Evolutionary conservation across 2,888 invertebrate genomes (phyloP).

Genomic region (Nudaria mundana): DNA sequence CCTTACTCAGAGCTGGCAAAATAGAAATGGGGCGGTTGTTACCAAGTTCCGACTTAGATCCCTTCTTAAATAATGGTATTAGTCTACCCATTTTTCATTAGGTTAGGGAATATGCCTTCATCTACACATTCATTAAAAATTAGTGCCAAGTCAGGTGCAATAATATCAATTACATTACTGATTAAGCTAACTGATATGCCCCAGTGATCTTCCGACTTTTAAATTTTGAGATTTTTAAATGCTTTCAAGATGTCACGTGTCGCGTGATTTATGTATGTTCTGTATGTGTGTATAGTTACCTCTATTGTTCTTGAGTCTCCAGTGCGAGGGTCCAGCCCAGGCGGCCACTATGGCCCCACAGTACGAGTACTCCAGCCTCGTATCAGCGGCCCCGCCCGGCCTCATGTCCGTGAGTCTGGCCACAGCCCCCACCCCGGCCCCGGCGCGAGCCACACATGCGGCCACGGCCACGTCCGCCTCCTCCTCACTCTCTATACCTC

Average conservation of each 20-base stretch:
- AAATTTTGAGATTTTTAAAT: too few relatives aligned
- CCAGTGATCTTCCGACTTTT: too few relatives aligned
- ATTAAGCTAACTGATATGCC: too few relatives aligned
- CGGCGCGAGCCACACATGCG: conserved; percentile 58
- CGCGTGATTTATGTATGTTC: background rate
- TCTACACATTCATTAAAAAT: too few relatives aligned
- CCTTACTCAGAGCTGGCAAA: too few relatives aligned
- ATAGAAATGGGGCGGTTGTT: too few relatives aligned
- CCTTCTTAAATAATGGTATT: too few relatives aligned
- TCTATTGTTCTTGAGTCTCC: conserved; percentile 84
- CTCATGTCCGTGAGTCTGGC: conserved; percentile 77
- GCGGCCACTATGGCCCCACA: conserved; percentile 78
- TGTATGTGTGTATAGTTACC: conserved; percentile 29
- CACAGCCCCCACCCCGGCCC: conserved; percentile 12
- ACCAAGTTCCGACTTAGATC: too few relatives aligned
- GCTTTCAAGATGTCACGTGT: background rate
- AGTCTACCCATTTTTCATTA: too few relatives aligned
- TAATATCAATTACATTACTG: too few relatives aligned
- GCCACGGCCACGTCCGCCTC: conserved; percentile 67
- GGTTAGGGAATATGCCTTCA: too few relatives aligned
- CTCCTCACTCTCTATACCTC: conserved; percentile 69
- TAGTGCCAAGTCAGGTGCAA: too few relatives aligned
- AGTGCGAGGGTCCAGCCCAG: conserved; percentile 93
- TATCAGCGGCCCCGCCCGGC: conserved; percentile 69
- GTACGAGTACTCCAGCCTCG: conserved; percentile 87